Evolutionary conservation across 2,888 invertebrate genomes (phyloP), one percentile per base, ranked within the genome.

Genomic region (Endotricha flammealis): DNA sequence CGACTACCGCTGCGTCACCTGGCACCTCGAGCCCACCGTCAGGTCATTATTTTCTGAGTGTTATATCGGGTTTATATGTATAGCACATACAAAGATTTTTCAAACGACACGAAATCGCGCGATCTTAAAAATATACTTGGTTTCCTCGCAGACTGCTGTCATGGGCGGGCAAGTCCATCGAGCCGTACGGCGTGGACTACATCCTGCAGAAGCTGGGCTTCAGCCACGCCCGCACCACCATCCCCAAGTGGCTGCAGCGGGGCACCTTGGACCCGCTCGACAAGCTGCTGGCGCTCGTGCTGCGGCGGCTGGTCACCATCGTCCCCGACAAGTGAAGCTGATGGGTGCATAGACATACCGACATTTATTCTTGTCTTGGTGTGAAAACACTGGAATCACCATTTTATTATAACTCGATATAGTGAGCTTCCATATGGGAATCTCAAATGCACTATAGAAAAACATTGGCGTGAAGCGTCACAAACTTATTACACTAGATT

Each of bases 201-300:
- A 98, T 99, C 64, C 90, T 99, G 32, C 97, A 98, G 85, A 98
- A 98, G 82, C 88, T 99, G 25, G 98, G 98, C 29, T 99, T 99
- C 78, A 93, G 95, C 41, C 99, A 99, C 83, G 98, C 99, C 7
- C 90, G 98, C 48, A 97, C 96, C 50, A 99, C 99, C 38, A 99
- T 99, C 68, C 99, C 99, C 39, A 99, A 99, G 85, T 99, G 99
- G 97, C 91, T 99, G 88, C 99, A 99, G 81, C 90, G 99, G 36
- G 99, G 99, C 8, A 95, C 98, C 57, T 95, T 99, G 91, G 99
- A 99, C 87, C 98, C 98, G 0, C 85, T 98, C 36, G 99, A 99
- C 85, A 95, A 96, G 72, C 90, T 98, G 39, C 89, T 97, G 41
- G 93, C 97, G 7, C 87, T 95, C 8, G 89, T 95, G 50, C 91